Evolutionary conservation across 2,113 vertebrate species (phyloP).

Genomic region (Bucco capensis): DNA sequence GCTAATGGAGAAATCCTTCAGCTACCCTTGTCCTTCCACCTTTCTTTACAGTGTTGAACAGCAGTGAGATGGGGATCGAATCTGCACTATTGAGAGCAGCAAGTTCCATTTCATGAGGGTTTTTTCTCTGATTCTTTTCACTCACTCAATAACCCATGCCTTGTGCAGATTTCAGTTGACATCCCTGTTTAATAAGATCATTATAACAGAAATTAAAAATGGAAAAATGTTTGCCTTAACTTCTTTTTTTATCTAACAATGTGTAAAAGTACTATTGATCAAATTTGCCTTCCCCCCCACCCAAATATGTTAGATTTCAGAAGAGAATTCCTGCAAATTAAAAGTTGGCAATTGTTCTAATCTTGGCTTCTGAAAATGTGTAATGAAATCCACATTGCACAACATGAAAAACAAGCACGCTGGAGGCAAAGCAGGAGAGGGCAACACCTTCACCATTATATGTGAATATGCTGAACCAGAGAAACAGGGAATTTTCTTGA

Average conservation of each 20-base stretch:
- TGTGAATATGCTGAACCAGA: not conserved
- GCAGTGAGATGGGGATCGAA: not conserved
- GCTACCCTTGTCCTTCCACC: not conserved
- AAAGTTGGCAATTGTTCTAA: not conserved
- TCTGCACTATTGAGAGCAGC: not conserved
- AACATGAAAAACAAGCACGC: not conserved
- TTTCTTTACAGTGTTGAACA: not conserved
- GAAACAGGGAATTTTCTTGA: not conserved
- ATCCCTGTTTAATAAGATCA: not conserved
- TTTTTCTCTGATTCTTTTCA: not conserved
- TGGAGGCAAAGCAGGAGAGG: not conserved
- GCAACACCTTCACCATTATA: accelerated
- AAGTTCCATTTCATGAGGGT: accelerated
- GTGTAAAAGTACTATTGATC: not conserved
- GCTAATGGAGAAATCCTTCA: not conserved
- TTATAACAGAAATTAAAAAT: not conserved
- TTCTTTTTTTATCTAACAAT: not conserved
- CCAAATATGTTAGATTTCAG: not conserved
- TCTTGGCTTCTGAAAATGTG: not conserved
- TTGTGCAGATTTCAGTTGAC: not conserved
- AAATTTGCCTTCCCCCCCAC: not conserved
- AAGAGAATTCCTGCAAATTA: not conserved
- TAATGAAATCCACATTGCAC: not conserved
- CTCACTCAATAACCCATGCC: not conserved
- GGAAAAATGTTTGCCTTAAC: not conserved